phyloP scores from a whole-genome alignment of 2,797 vertebrate species.

The Channa striata region DNA sequence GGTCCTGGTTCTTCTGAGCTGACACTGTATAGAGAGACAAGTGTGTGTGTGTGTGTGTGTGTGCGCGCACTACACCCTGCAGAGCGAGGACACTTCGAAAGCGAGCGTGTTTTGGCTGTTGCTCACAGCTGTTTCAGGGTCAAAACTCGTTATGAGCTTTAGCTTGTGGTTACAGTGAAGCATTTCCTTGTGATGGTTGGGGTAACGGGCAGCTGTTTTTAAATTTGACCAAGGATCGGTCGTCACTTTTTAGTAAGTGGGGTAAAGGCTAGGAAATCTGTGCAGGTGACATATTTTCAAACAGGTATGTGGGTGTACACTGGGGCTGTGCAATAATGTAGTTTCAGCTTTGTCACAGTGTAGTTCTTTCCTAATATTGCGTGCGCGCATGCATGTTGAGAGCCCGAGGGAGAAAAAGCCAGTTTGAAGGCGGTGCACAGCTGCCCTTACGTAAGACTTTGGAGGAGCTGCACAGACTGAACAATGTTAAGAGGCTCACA shows the following conservation, averaged over 20 bases:
- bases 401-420: conserved; percentile 16
- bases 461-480: conserved; percentile 39
- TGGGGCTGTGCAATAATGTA: no score
- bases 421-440: conserved; percentile 31
- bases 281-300: not conserved
- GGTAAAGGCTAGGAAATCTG: not conserved
- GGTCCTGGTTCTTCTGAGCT: not conserved
- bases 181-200: no score
- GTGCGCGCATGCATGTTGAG: not conserved
- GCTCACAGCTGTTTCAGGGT: no score
- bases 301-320: conserved; percentile 1
- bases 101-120: no score
- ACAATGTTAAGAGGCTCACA: conserved; percentile 42
- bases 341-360: no score
- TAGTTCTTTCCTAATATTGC: no score
- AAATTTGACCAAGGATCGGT: not conserved
- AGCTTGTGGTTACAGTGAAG: no score
- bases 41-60: not conserved
- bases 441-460: conserved; percentile 59
- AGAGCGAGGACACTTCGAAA: no score
- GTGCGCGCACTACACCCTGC: no score
- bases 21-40: no score
- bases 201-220: not conserved
- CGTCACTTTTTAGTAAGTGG: not conserved
- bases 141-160: no score